phyloP scores from a whole-genome alignment of 2,888 invertebrate genomes.

The Ptychoptera albimana region DNA sequence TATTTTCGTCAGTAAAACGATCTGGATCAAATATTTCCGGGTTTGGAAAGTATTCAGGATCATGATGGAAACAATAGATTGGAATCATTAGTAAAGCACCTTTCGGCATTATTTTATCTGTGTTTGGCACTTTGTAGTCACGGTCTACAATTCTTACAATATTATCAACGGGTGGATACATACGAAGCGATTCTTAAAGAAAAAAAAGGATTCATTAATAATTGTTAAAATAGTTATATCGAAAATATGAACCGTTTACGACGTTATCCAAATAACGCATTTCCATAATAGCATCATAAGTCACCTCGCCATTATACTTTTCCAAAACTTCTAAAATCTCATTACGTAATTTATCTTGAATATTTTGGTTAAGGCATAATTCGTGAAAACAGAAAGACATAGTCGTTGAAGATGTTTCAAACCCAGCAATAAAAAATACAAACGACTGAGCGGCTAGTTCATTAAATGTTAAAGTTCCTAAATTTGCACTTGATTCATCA shows the following conservation, averaged over 20 bases:
- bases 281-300: conserved; percentile 26
- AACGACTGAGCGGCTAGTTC: conserved; percentile 29
- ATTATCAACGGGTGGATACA: conserved; percentile 36
- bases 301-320: conserved; percentile 21
- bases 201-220: too few relatives aligned
- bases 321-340: conserved; percentile 22
- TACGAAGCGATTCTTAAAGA: conserved; percentile 36
- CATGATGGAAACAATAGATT: conserved; percentile 39
- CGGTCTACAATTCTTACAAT: conserved; percentile 35
- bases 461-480: conserved; percentile 2
- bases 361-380: conserved; percentile 24
- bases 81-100: conserved; percentile 37
- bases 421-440: conserved; percentile 31
- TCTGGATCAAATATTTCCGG: conserved; percentile 28
- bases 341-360: conserved; percentile 23
- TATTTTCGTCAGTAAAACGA: too few relatives aligned
- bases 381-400: conserved; percentile 26
- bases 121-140: conserved; percentile 33
- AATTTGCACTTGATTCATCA: conserved; percentile 14
- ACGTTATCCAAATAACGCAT: conserved; percentile 29
- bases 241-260: conserved; percentile 30
- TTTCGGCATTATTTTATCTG: conserved; percentile 33
- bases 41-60: conserved; percentile 39
- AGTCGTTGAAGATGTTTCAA: conserved; percentile 31
- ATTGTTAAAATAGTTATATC: too few relatives aligned